These are phyloP conservation scores for Dusona sp. DNA, from an alignment of 2,888 invertebrate species.

Conservation along the genomic window DNA sequence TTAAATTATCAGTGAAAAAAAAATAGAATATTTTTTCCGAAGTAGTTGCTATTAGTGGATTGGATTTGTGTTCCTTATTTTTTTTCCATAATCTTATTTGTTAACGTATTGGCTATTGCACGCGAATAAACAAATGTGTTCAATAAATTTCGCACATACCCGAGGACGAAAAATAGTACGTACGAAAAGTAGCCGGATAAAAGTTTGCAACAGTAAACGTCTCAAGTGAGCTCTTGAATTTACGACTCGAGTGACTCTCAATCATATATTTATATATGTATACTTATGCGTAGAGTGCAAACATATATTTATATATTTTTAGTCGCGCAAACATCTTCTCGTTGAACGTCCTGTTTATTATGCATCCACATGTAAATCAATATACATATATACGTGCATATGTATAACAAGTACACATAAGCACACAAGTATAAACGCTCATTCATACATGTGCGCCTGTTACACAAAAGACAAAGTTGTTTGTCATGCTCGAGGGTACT, in stretches of 20 bases:
- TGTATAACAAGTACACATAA: slow-evolving; percentile 6
- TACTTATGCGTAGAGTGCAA: background rate
- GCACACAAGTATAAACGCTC: background rate
- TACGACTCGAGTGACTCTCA: slow-evolving; percentile 60
- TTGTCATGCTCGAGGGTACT: slow-evolving; percentile 32
- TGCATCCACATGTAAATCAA: slow-evolving; percentile 23
- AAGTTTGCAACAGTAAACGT: slow-evolving; percentile 61
- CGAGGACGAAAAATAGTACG: slow-evolving; percentile 33
- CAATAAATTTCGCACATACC: slow-evolving; percentile 41
- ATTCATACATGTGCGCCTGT: slow-evolving; percentile 11
- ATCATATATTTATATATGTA: slow-evolving; percentile 53
- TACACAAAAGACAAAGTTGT: slow-evolving; percentile 27
- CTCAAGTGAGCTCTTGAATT: slow-evolving; percentile 52
- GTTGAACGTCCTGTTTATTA: slow-evolving; percentile 17
- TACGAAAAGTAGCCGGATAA: slow-evolving; percentile 27
- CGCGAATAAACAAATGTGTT: slow-evolving; percentile 17
- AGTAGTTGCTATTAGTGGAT: background rate
- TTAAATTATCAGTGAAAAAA: background rate
- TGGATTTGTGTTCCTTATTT: background rate
- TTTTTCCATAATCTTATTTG: background rate
- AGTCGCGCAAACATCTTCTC: slow-evolving; percentile 8
- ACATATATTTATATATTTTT: slow-evolving; percentile 4
- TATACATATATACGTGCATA: background rate
- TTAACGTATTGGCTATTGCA: slow-evolving; percentile 8
- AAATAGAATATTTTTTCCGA: background rate